Evolutionary conservation across 2,797 vertebrate species (phyloP).

Genomic region (Gymnopithys bicolor): DNA sequence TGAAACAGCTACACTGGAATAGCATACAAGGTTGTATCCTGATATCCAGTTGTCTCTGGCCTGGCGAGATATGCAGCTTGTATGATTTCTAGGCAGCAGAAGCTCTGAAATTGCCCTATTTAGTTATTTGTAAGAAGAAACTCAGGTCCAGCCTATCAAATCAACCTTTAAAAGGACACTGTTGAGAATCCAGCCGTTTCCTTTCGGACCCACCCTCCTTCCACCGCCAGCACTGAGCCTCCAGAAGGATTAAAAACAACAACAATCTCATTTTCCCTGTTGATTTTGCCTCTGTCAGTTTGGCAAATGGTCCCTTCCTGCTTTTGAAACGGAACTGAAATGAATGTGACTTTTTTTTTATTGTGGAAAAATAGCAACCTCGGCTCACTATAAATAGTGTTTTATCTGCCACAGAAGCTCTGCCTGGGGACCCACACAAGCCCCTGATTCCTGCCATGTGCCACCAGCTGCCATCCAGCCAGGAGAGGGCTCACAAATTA

Average conservation of each 20-base stretch:
- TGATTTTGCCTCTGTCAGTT: constrained; percentile 46
- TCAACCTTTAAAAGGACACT: constrained; percentile 36
- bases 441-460: not conserved
- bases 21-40: constrained; percentile 39
- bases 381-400: not conserved
- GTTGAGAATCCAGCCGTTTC: not conserved
- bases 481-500: not conserved
- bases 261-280: constrained; percentile 60
- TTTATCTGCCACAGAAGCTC: constrained; percentile 55
- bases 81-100: constrained; percentile 70
- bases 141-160: not conserved
- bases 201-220: constrained; percentile 45
- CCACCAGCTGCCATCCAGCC: not conserved
- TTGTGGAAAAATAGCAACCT: not conserved
- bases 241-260: constrained; percentile 58
- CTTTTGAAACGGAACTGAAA: constrained; percentile 24
- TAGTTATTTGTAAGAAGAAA: constrained; percentile 1
- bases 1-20: not conserved
- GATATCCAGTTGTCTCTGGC: constrained; percentile 53
- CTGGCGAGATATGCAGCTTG: constrained; percentile 48
- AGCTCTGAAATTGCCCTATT: constrained; percentile 64
- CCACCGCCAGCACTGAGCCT: constrained; percentile 44
- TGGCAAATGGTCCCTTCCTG: constrained; percentile 68
- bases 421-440: not conserved
- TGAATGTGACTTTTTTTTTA: constrained; percentile 7